Base-by-base conservation (phyloP, 2,888 invertebrate genomes). In the Anticlea derivata region DNA sequence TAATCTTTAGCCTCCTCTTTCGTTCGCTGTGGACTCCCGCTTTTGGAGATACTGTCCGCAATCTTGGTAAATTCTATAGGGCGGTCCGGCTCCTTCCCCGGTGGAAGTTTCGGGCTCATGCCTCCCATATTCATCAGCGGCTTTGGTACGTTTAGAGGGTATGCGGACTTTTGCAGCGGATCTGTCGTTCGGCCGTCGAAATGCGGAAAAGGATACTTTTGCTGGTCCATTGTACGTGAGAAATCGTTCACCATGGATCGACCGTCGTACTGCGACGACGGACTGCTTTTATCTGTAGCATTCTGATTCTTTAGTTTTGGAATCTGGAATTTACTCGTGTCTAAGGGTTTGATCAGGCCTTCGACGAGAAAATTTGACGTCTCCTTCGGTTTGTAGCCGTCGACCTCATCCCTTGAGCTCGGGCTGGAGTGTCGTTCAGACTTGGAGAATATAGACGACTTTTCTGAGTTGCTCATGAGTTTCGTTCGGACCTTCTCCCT, bases 251-350 rank as follows among this genome's bases (percentile, higher is more conserved):
- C 84, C 76, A 88, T 75, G 1, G 88, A 81, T 4, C 91, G 79
- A 52, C 71, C 78, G 57, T 89, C 90, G 60, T 86, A 89, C 49
- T 86, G 88, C 0, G 86, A 74, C 0, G 79, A 76, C 2, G 85
- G 80, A 58, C 77, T 86, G 51, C 78, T 86, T 66, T 91, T 91
- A 58, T 91, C 91, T 6, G 84, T 81, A n/a, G 88, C 82, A 17
- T 75, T 83, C 66, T 89, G 86, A 58, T 88, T 91, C 71, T 91
- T 87, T 51, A 96, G 78, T 82, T 96, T 97, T 0, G 96, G 96
- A 68, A 97, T 97, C 88, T 97, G 97, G 85, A 96, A 97, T 71
- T 96, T 96, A 49, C 95, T 95, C 47, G 94, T 94, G 66, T 96
- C 94, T 24, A 95, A 80, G 6, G 95, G 94, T 70, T 96, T 96